phyloP scores from a whole-genome alignment of 2,888 invertebrate genomes.

The Mesodorylaimus sp. region DNA sequence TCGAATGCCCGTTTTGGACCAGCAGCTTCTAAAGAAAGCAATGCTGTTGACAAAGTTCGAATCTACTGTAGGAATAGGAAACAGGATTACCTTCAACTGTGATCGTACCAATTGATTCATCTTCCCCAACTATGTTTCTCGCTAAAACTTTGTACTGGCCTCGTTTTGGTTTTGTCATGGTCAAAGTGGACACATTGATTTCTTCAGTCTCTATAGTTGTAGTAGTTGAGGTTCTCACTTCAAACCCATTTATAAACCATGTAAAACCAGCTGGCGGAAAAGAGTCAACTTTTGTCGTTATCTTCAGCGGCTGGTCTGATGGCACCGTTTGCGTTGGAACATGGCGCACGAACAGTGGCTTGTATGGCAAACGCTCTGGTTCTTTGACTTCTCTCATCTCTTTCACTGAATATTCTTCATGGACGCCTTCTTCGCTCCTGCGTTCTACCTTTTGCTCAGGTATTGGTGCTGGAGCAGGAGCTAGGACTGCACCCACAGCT shows the following conservation, averaged over 20 bases:
- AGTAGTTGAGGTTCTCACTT: slow-evolving; percentile 14
- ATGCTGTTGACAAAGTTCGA: no score
- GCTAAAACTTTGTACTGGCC: slow-evolving; percentile 5
- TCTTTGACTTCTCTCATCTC: background rate
- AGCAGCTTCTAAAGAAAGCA: no score
- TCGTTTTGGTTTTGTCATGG: background rate
- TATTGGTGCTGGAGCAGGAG: background rate
- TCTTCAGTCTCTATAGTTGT: background rate
- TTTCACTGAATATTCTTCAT: background rate
- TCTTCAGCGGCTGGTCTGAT: background rate
- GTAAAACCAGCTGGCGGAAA: slow-evolving; percentile 27
- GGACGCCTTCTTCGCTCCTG: background rate
- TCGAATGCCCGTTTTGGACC: no score
- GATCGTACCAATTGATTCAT: background rate
- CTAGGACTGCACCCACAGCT: no score
- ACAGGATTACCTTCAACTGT: background rate
- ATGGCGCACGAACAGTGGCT: background rate
- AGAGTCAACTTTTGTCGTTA: slow-evolving; percentile 14
- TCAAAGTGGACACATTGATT: background rate
- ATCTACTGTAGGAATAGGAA: no score
- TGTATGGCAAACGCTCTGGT: background rate
- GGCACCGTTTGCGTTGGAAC: background rate
- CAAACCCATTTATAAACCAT: slow-evolving; percentile 37
- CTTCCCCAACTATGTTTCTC: slow-evolving; percentile 4
- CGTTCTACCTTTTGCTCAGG: background rate